A percentile compares a stretch with the other conserved stretches of the same genome.
These are phyloP conservation scores for Indicator indicator DNA, from an alignment of 2,113 vertebrate genomes.

Conservation along the genomic window DNA sequence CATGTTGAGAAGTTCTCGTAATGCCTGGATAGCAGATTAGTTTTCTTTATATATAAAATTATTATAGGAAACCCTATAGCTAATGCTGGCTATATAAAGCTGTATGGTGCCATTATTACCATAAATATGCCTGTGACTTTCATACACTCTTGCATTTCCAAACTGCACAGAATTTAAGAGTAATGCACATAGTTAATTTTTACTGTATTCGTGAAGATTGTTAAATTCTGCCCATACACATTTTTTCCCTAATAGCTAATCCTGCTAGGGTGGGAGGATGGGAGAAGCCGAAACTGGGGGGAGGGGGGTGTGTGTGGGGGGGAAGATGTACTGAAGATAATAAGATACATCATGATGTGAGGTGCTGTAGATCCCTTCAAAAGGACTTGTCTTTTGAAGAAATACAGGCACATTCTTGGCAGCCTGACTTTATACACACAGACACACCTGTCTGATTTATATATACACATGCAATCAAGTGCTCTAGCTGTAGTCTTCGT, in stretches of 20 bases:
- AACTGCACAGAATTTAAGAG: not conserved
- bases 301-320: not conserved
- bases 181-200: not conserved
- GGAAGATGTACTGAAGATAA: not conserved
- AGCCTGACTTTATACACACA: not conserved
- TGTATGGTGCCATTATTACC: not conserved
- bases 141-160: not conserved
- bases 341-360: not conserved
- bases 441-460: not conserved
- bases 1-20: not conserved
- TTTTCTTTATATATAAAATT: constrained; percentile 4
- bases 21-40: not conserved
- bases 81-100: not conserved
- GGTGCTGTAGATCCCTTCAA: not conserved
- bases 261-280: not conserved
- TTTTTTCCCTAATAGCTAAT: constrained; percentile 1
- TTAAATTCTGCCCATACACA: not conserved
- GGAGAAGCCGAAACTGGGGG: not conserved
- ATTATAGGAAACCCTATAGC: not conserved
- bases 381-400: constrained; percentile 8
- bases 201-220: not conserved
- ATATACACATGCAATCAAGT: not conserved
- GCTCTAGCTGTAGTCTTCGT: not conserved
- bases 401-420: constrained; percentile 22
- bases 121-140: not conserved